These are phyloP conservation scores for Lichenostomus cassidix DNA, from an alignment of 2,113 vertebrate genomes.

Conservation along the genomic window DNA sequence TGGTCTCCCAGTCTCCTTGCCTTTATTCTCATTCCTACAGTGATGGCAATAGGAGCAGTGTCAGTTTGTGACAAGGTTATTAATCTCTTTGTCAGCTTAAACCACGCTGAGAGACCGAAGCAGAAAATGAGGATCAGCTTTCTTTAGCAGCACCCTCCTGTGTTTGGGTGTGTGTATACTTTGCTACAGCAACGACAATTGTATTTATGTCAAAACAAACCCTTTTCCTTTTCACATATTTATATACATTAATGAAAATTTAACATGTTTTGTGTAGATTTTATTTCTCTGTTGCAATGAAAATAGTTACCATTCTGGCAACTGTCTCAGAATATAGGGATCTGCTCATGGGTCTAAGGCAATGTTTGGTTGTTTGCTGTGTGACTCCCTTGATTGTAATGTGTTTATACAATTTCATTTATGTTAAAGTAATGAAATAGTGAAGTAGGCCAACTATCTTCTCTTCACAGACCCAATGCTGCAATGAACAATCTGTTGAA, in stretches of 20 bases:
- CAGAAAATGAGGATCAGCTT: neutral
- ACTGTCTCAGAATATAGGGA: neutral
- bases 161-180: neutral
- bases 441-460: neutral
- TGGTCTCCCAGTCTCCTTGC: neutral
- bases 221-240: neutral
- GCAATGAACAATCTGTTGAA: constrained; percentile 19
- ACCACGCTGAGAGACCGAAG: neutral
- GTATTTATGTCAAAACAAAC: neutral
- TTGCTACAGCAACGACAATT: neutral
- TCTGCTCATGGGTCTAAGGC: neutral
- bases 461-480: neutral
- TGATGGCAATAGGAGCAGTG: neutral
- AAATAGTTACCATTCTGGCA: constrained; percentile 2
- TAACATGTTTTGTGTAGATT: neutral
- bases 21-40: neutral
- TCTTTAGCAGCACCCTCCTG: neutral
- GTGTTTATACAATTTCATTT: neutral
- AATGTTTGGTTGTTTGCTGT: neutral
- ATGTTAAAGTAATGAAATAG: neutral
- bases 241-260: neutral
- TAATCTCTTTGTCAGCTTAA: constrained; percentile 12
- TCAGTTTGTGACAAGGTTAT: constrained; percentile 3
- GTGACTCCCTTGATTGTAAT: neutral
- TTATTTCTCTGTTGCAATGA: neutral